Conservation (phyloP, 1,140 invertebrate genomes). For the Bombus confusus region DNA sequence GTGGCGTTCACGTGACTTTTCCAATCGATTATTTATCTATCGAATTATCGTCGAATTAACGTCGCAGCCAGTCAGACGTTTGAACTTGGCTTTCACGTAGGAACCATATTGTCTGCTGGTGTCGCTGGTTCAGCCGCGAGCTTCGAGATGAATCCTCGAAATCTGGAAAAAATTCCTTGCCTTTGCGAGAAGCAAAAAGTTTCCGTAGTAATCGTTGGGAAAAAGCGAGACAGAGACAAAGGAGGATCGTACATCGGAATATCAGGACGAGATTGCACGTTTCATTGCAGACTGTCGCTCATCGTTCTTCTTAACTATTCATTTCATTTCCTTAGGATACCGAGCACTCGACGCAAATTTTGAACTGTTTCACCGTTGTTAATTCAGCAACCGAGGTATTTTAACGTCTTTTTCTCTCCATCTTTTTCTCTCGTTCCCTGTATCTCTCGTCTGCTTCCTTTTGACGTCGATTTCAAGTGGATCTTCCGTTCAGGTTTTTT, state of each 20-base stretch:
- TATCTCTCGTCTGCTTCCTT: background rate
- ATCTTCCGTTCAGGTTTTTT: background rate
- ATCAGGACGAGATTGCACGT: constrained; percentile 30
- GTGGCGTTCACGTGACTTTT: background rate
- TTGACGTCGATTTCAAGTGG: background rate
- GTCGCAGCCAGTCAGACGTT: background rate
- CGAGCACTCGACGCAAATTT: constrained; percentile 33
- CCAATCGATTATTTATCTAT: constrained; percentile 28
- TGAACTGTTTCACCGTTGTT: constrained; percentile 25
- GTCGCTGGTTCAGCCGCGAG: background rate
- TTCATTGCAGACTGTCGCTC: constrained; percentile 43
- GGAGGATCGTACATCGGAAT: constrained; percentile 6
- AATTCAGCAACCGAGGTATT: constrained; percentile 19
- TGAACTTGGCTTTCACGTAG: background rate
- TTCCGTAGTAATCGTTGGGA: background rate
- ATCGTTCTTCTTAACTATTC: constrained; percentile 40
- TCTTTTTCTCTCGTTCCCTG: background rate
- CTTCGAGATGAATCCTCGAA: constrained; percentile 8
- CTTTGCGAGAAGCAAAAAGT: background rate
- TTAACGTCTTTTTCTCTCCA: background rate
- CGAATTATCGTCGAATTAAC: constrained; percentile 5
- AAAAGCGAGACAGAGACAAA: too few relatives aligned
- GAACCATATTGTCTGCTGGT: background rate
- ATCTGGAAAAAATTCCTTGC: constrained; percentile 32
- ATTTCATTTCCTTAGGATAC: constrained; percentile 22